A percentile compares a stretch with the other conserved stretches of the same genome.
These are phyloP conservation scores for Sclerurus mexicanus DNA, from an alignment of 2,113 vertebrate species.

Conservation along the genomic window DNA sequence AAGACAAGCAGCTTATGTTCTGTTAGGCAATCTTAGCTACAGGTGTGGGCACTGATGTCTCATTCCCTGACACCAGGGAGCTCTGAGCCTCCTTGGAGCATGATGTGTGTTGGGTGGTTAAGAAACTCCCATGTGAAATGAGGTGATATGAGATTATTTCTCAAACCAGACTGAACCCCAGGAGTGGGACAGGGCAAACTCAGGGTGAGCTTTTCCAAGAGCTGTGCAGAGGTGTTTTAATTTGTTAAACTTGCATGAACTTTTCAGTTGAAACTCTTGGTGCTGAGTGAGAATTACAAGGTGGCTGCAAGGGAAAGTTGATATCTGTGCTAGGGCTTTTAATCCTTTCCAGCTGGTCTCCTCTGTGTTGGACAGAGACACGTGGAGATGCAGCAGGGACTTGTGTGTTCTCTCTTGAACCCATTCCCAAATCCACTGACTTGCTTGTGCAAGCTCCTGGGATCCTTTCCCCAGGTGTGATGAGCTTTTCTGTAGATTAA, in stretches of 20 bases:
- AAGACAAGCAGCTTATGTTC: neutral
- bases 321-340: neutral
- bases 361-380: neutral
- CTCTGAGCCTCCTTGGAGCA: neutral
- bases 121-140: neutral
- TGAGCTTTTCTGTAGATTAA: neutral
- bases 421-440: accelerated
- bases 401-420: neutral
- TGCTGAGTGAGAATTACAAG: neutral
- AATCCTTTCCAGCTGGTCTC: neutral
- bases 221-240: neutral
- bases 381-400: neutral
- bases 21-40: neutral
- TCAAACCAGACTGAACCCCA: neutral
- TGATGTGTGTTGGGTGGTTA: neutral
- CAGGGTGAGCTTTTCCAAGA: neutral
- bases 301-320: neutral
- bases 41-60: neutral
- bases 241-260: neutral
- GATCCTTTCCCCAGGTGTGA: neutral
- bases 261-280: neutral
- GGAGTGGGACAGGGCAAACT: neutral
- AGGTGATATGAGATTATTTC: neutral
- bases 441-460: neutral
- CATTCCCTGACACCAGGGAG: neutral